Evolutionary conservation across 2,888 invertebrate species (phyloP).

Genomic region (Colostygia pectinataria): DNA sequence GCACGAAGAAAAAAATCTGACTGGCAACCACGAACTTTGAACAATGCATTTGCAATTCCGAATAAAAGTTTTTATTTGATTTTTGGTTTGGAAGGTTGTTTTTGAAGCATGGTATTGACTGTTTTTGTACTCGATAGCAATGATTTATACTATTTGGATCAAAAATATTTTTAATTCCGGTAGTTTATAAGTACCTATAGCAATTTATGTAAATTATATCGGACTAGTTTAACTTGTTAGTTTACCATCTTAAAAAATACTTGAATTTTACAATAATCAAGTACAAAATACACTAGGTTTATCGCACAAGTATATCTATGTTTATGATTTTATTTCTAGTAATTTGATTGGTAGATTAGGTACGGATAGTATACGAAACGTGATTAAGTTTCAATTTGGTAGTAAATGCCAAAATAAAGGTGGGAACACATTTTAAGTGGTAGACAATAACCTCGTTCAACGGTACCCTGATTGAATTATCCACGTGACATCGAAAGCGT

Average conservation of each 20-base stretch:
- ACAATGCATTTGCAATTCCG: conserved; percentile 36
- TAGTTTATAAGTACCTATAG: too few relatives aligned
- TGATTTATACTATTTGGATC: background rate
- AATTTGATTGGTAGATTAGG: too few relatives aligned
- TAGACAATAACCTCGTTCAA: conserved; percentile 12
- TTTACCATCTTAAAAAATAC: too few relatives aligned
- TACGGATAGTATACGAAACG: too few relatives aligned
- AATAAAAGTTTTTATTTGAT: conserved; percentile 26
- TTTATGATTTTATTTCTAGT: too few relatives aligned
- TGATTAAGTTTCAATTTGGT: background rate
- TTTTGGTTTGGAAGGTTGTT: conserved; percentile 12
- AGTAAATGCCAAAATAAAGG: background rate
- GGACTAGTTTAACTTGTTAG: too few relatives aligned
- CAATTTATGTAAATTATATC: too few relatives aligned
- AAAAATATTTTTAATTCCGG: too few relatives aligned
- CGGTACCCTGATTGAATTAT: conserved; percentile 24
- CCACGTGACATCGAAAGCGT: conserved; percentile 22
- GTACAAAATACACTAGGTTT: too few relatives aligned
- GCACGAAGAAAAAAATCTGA: conserved; percentile 37
- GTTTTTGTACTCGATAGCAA: conserved; percentile 2
- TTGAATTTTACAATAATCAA: too few relatives aligned
- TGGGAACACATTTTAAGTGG: conserved; percentile 3
- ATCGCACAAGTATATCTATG: too few relatives aligned
- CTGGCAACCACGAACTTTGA: conserved; percentile 40
- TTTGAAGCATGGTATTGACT: conserved; percentile 6